phyloP scores from a whole-genome alignment of 2,888 invertebrate species.

The Brachyopa scutellaris region DNA sequence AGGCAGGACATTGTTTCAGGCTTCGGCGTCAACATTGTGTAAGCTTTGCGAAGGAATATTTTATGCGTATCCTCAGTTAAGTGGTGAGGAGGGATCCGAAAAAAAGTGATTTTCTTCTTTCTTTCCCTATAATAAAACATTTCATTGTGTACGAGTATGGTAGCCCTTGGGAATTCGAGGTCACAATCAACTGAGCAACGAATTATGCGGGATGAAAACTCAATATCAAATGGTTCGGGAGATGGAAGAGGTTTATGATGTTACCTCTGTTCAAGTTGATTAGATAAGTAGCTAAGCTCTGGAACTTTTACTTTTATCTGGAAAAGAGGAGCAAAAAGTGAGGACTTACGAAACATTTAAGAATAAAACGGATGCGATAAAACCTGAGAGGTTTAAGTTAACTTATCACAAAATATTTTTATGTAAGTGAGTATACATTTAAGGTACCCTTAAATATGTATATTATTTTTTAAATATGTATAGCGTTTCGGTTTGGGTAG shows the following conservation, averaged over 20 bases:
- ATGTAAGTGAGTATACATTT: no score
- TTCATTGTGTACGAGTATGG: not conserved
- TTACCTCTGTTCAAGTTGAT: slow-evolving; percentile 2
- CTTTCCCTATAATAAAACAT: slow-evolving; percentile 11
- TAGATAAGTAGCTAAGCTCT: not conserved
- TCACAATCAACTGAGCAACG: slow-evolving; percentile 28
- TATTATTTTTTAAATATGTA: no score
- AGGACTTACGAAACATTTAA: no score
- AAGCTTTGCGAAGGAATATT: slow-evolving; percentile 28
- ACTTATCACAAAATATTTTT: no score
- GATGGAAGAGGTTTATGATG: not conserved
- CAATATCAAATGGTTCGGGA: slow-evolving; percentile 12
- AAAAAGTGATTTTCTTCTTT: slow-evolving; percentile 23
- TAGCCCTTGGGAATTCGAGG: slow-evolving; percentile 24
- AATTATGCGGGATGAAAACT: slow-evolving; percentile 36
- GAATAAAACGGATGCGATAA: no score
- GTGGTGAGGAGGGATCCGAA: slow-evolving; percentile 1
- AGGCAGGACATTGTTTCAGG: slow-evolving; percentile 51
- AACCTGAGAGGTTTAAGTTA: no score
- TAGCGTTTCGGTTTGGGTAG: no score
- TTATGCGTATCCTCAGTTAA: slow-evolving; percentile 17
- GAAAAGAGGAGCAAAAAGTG: no score
- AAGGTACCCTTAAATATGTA: no score
- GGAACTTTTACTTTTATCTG: not conserved
- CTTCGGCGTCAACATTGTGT: slow-evolving; percentile 28